These are phyloP conservation scores for Mormyrops boulengeri DNA, from an alignment of 2,797 vertebrate genomes.

Conservation along the genomic window DNA sequence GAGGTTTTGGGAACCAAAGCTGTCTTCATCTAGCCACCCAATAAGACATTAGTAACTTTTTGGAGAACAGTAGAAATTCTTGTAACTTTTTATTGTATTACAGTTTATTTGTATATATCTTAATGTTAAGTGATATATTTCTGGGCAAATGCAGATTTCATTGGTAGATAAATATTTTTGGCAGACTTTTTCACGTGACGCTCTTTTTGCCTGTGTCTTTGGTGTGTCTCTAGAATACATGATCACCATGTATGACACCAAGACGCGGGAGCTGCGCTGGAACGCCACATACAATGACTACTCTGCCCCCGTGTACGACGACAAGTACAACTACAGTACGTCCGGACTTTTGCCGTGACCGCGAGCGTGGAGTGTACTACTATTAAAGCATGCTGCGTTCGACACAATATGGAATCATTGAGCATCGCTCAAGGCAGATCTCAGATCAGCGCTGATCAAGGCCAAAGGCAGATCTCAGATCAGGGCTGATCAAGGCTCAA, in stretches of 20 bases:
- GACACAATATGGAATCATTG: background rate
- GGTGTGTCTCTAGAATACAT: constrained; percentile 70
- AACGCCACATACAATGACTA: constrained; percentile 90
- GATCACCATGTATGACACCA: constrained; percentile 93
- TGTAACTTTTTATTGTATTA: background rate
- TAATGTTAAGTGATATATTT: background rate
- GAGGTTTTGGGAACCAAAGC: background rate
- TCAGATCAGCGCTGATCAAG: no score
- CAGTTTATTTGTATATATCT: background rate
- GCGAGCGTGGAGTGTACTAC: background rate
- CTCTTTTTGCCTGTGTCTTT: background rate
- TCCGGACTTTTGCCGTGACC: constrained; percentile 21
- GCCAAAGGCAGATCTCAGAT: no score
- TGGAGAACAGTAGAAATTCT: no score
- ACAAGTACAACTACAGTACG: constrained; percentile 80
- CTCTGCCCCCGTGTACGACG: constrained; percentile 70
- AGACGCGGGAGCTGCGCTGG: constrained; percentile 81
- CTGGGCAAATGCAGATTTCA: background rate
- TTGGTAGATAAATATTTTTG: background rate
- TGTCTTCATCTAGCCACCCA: background rate
- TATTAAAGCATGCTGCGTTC: background rate
- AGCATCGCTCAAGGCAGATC: background rate
- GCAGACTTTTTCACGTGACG: background rate
- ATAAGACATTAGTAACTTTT: no score
- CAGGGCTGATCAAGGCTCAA: no score